Percentiles rank a stretch among this genome's conserved stretches.
Conservation (phyloP, 64 coral and sea anemone species). For the Platygyra sinensis region DNA sequence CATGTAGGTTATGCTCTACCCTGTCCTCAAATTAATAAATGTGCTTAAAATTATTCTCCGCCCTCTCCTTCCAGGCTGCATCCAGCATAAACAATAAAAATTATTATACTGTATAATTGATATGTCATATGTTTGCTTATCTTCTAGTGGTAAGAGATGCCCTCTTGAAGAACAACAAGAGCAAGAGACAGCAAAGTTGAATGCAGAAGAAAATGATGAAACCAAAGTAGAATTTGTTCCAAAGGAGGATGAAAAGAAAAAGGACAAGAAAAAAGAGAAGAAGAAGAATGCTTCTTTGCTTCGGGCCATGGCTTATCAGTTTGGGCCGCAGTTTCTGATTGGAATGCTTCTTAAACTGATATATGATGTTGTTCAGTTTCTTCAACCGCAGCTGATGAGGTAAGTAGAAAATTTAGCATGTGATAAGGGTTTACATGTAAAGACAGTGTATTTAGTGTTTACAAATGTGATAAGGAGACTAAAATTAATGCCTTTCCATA, state of each 20-base stretch:
- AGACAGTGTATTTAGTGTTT: too few species aligned
- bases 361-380: conserved; percentile 53
- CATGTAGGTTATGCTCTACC: too few species aligned
- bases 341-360: conserved; percentile 65
- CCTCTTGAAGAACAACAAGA: conserved; percentile 45
- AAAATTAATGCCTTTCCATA: too few species aligned
- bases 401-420: conserved; percentile 12
- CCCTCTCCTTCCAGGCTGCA: too few species aligned
- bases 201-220: conserved; percentile 66
- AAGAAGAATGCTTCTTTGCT: conserved; percentile 59
- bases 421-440: too few species aligned
- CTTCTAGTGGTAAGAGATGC: conserved; percentile 28
- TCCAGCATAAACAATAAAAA: neutral
- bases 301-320: conserved; percentile 48
- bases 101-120: neutral
- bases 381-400: conserved; percentile 69
- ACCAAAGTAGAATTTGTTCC: conserved; percentile 43
- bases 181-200: conserved; percentile 23
- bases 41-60: too few species aligned
- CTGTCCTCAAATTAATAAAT: too few species aligned
- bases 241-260: conserved; percentile 40
- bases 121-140: neutral
- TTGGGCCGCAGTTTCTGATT: conserved; percentile 45
- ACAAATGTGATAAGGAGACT: too few species aligned
- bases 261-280: conserved; percentile 26